Evolutionary conservation across 2,797 vertebrate species (phyloP).

Genomic region (Staurois parvus): DNA sequence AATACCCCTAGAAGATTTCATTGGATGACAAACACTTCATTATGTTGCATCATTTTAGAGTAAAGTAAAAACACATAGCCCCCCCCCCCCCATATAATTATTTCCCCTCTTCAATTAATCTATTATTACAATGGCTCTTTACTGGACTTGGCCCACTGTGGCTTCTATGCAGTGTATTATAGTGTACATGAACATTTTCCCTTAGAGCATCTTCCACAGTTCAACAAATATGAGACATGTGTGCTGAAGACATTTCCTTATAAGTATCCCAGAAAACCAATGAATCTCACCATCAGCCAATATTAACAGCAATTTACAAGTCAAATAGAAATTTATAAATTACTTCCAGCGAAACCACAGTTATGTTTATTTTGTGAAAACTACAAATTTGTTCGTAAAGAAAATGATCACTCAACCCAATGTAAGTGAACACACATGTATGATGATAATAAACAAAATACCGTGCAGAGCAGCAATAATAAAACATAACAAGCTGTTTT

Average conservation of each 20-base stretch:
- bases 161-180: no score
- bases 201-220: no score
- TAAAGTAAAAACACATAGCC: no score
- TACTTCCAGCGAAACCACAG: conserved; percentile 15
- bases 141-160: no score
- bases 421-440: conserved; percentile 9
- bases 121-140: no score
- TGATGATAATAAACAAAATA: background rate
- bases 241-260: conserved; percentile 10
- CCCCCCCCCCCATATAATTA: no score
- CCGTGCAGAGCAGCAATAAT: background rate
- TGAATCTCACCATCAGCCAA: conserved; percentile 14
- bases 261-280: conserved; percentile 13
- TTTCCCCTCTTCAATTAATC: no score
- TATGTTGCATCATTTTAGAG: no score
- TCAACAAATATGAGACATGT: conserved; percentile 11
- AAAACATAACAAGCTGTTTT: background rate
- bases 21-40: no score
- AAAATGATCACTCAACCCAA: background rate
- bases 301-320: conserved; percentile 32
- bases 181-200: background rate
- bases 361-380: conserved; percentile 24
- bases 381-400: background rate
- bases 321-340: conserved; percentile 27
- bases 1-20: no score